Evolutionary conservation across 2,888 invertebrate species (phyloP), one percentile per base, ranked within the genome.

Genomic region (Strigamia crassipes): DNA sequence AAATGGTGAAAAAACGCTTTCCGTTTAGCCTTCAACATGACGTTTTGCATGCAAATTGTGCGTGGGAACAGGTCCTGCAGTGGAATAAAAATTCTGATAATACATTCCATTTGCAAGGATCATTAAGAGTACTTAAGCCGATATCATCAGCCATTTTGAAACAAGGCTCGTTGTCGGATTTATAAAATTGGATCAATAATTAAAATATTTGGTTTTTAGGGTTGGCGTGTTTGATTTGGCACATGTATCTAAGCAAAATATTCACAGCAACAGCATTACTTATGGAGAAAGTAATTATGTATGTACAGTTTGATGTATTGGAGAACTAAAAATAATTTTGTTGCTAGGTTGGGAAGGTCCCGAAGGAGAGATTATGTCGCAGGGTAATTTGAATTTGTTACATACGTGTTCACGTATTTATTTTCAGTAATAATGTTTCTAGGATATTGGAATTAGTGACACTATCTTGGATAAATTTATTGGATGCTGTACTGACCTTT

Each of bases 11-110:
- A 15, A 85, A 85, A n/a, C 94, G 95, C 86, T 97, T 97, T 87
- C 97, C 97, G 0, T 92, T 94, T 84, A 96, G 96, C 87, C 90
- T 96, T 81, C 92, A 93, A 82, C 91, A 93, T 0, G 93, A 94
- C 85, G 92, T 93, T 56, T 89, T 97, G 61, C 89, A 96, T 79
- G 92, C 94, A 15, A 95, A 96, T 87, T 93, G 96, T 91, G 92
- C 93, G 84, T 97, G 97, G 97, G 96, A 97, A 87, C 96, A 94
- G 87, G 92, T 94, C 81, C 91, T 94, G 84, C 91, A 92, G 81
- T 97, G 97, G 96, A 94, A 94, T 86, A 94, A 93, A 87, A 91
- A 93, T 84, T 90, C 92, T 83, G 90, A 92, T 77, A 90, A 91
- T 84, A 89, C 93, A 6, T 89, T 91, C 15, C 90, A 92, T 85